Base-by-base conservation (phyloP, 2,888 invertebrate species). In the Sarcophaga caerulescens region DNA sequence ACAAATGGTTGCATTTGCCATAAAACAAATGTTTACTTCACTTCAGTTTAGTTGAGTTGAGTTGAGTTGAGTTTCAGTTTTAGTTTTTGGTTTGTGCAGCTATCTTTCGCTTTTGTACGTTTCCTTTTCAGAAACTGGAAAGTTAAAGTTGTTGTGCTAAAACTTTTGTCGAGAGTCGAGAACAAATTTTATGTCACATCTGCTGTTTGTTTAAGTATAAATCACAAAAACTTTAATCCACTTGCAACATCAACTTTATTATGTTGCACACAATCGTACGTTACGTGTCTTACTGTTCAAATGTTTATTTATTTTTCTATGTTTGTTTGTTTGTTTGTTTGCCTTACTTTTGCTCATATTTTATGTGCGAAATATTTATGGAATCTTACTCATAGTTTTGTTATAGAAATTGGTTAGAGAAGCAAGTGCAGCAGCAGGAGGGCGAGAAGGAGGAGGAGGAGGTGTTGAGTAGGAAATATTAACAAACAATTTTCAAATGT, bases 171-270 rank as follows among this genome's bases (percentile, higher is more conserved):
- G 52, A 52, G 52, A 14, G 35, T 35, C 35, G 10, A 45, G 63
- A 47, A 75, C 68, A 73, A 77, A 83, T 74, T 81, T 85, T 83
- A 75, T 77, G 85, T 83, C 85, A 85, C 86, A 86, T 84, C 86
- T 86, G 86, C 73, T 86, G 84, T 86, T 74, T 81, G 83, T 60
- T 86, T 77, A 78, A 77, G 77, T 81, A 86, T 86, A 86, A 86
- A 86, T 86, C 83, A 84, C 70, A 84, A 86, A 86, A 86, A 86
- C 86, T 86, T 82, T 86, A 78, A 86, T 84, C 84, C 78, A 86
- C 74, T 86, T 86, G 74, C 81, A 83, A 65, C 70, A 81, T 81
- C 74, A 84, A 84, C 77, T 79, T 70, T 21, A 69, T 71, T 82
- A 57, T 73, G 82, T 25, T 75, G 47, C 45, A 66, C 21, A 68